Base-by-base conservation (phyloP, 2,888 invertebrate species). In the Mythimna albipuncta region DNA sequence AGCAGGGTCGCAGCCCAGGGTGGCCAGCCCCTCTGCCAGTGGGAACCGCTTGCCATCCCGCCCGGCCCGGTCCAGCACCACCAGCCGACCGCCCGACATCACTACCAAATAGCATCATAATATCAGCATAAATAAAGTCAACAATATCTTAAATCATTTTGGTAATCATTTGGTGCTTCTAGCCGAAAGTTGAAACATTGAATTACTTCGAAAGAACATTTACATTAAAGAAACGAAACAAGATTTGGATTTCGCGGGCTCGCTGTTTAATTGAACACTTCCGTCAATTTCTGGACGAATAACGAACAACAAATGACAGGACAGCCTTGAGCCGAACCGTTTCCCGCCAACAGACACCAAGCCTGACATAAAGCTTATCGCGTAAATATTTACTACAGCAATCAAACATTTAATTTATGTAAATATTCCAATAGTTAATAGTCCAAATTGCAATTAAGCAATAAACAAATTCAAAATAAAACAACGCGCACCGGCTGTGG, bases 71-170 rank as follows among this genome's bases (percentile, higher is more conserved):
- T 96, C 95, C 78, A 96, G 75, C 72, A 96, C 94, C 72, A 95
- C 93, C 54, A 96, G 88, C 64, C 86, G 91, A 44, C 96, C 96
- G 2, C 95, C 95, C 2, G 95, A 92, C 94, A 94, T 94, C 32
- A 50, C 87, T 84, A 59, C 10, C 11, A 61, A 59, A 69, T 52
- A 64, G 67, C 26, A 69, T 44, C 41, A n/a, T 35, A 35, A 35
- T 19, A 10, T 58, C 4, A 58, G 9, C 10, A 58, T 6, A 16
- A 2, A 16, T 57, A 26, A 26, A 57, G 16, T 11, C 5, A 26
- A 13, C 5, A 26, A 26, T 55, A 13, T 55, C 26, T 26, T 55
- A 47, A 47, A 16, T 47, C 1, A 3, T n/a, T 52, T 52, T n/a
- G 9, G 13, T 52, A 9, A 52, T 19, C n/a, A 52, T 7, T 7